Conservation (phyloP, 2,888 invertebrate species). For the Pristionchus mayeri region DNA sequence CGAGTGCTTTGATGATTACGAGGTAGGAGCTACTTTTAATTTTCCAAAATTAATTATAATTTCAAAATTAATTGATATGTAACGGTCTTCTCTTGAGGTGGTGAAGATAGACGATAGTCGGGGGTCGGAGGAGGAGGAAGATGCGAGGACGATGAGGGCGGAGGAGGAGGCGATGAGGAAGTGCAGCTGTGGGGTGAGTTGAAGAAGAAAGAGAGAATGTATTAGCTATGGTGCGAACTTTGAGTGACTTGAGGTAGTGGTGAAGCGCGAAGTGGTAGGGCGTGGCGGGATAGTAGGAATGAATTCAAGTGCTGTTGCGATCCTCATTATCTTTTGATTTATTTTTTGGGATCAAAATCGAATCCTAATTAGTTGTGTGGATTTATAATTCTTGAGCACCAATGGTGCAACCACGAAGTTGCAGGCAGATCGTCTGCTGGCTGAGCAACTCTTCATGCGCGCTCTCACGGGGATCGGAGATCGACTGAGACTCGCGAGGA, state of each 20-base stretch:
- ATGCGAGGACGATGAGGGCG: constrained; percentile 43
- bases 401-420: neutral
- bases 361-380: too few species aligned
- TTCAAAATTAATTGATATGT: too few species aligned
- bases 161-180: constrained; percentile 75
- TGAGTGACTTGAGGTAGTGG: neutral
- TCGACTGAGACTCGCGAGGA: constrained; percentile 86
- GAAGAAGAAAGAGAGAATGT: neutral
- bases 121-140: neutral
- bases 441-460: constrained; percentile 89
- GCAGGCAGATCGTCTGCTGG: constrained; percentile 74
- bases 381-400: neutral
- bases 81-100: neutral
- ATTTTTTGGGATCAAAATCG: too few species aligned
- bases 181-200: constrained; percentile 84
- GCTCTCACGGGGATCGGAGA: constrained; percentile 90
- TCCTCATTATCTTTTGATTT: too few species aligned
- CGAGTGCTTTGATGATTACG: constrained; percentile 78
- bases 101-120: neutral
- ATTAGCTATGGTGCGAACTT: too few species aligned
- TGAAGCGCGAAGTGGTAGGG: neutral
- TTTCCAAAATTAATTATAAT: too few species aligned
- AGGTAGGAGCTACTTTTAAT: too few species aligned
- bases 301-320: too few species aligned
- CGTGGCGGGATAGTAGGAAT: neutral